Percentiles rank a stretch among this genome's conserved stretches.
Evolutionary conservation across 2,888 invertebrate species (phyloP).

Genomic region (Papilio demoleus): DNA sequence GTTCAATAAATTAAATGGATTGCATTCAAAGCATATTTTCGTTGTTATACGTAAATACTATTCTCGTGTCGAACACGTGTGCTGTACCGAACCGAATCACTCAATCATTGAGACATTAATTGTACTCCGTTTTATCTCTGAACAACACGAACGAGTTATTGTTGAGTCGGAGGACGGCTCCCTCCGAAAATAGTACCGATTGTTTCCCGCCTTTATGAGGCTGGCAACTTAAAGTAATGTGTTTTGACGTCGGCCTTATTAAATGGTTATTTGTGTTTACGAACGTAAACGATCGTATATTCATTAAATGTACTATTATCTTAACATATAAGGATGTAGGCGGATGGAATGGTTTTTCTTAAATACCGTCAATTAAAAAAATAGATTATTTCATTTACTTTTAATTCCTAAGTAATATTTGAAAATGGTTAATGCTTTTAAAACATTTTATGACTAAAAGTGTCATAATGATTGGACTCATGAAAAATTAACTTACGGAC

Average conservation of each 20-base stretch:
- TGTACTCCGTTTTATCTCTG: slow-evolving; percentile 67
- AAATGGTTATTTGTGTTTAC: slow-evolving; percentile 69
- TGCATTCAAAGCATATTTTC: slow-evolving; percentile 19
- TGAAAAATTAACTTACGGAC: not conserved
- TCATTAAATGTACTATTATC: slow-evolving; percentile 12
- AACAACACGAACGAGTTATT: slow-evolving; percentile 64
- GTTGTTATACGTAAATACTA: slow-evolving; percentile 20
- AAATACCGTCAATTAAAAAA: not conserved
- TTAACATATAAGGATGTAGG: slow-evolving; percentile 6
- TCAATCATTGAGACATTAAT: slow-evolving; percentile 76
- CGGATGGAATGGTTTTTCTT: not conserved
- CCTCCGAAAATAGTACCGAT: slow-evolving; percentile 71
- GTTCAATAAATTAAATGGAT: slow-evolving; percentile 22
- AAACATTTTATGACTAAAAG: not conserved
- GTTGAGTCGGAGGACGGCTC: slow-evolving; percentile 51
- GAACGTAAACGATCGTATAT: slow-evolving; percentile 48
- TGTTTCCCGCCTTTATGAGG: slow-evolving; percentile 62
- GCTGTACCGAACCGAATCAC: slow-evolving; percentile 54
- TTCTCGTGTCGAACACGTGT: slow-evolving; percentile 44
- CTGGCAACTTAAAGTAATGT: slow-evolving; percentile 62
- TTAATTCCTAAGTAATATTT: not conserved
- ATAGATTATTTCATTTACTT: not conserved
- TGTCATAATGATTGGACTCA: not conserved
- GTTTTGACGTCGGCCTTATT: slow-evolving; percentile 75
- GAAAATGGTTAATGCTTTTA: not conserved